A percentile compares a stretch with the other conserved stretches of the same genome.
Conservation (phyloP, 2,888 invertebrate species). For the Tanytarsus gracilentus region DNA sequence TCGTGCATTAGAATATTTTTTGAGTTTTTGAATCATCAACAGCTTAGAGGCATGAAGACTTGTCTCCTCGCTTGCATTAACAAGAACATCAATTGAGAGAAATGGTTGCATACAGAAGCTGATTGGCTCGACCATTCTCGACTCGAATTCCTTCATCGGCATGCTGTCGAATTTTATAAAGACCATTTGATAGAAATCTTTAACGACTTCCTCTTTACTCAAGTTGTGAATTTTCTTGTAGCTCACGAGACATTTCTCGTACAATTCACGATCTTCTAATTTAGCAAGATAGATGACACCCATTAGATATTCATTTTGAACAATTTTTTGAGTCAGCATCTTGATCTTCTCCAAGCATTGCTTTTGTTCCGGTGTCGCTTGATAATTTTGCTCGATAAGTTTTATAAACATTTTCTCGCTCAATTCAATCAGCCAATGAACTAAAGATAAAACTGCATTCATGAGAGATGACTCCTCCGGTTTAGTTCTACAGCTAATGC, state of each 20-base stretch:
- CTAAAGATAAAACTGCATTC: conserved; percentile 69
- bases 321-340: conserved; percentile 55
- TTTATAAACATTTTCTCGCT: conserved; percentile 39
- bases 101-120: conserved; percentile 70
- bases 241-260: conserved; percentile 59
- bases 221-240: conserved; percentile 44
- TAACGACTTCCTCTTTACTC: conserved; percentile 15
- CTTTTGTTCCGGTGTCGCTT: conserved; percentile 40
- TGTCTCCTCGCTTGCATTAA: conserved; percentile 77
- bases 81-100: conserved; percentile 72
- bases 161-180: conserved; percentile 39
- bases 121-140: conserved; percentile 53
- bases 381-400: conserved; percentile 34
- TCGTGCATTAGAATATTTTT: conserved; percentile 69
- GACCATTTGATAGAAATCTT: conserved; percentile 37
- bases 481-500: conserved; percentile 60
- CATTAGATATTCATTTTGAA: conserved; percentile 63
- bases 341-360: conserved; percentile 63
- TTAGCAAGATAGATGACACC: conserved; percentile 77
- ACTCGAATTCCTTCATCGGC: conserved; percentile 45
- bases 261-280: conserved; percentile 66
- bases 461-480: conserved; percentile 82
- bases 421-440: conserved; percentile 73
- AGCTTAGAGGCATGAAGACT: conserved; percentile 72
- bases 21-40: conserved; percentile 72